Percentiles rank a stretch among this genome's conserved stretches.
These are phyloP conservation scores for Tetragnatha montana DNA, from an alignment of 2,888 invertebrate genomes.

Conservation along the genomic window DNA sequence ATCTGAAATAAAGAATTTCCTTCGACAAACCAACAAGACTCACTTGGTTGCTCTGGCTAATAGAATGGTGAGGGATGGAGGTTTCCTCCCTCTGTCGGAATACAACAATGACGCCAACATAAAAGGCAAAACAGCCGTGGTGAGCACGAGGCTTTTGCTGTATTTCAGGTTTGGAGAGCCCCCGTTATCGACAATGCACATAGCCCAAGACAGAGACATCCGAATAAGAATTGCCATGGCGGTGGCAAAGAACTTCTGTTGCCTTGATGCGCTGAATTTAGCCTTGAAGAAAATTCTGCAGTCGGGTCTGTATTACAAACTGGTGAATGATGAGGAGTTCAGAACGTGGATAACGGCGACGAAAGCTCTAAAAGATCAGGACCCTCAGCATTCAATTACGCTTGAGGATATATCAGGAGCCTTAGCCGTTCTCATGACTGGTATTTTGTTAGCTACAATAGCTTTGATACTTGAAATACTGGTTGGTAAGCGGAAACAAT, in stretches of 20 bases:
- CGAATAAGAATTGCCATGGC: not conserved
- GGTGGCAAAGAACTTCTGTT: not conserved
- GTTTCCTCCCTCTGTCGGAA: not conserved
- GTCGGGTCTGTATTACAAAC: not conserved
- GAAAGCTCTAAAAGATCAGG: not conserved
- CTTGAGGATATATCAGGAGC: constrained; percentile 12
- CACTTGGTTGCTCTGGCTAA: not conserved
- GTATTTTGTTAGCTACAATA: too few species aligned
- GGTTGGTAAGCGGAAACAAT: too few species aligned
- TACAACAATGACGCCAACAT: not conserved
- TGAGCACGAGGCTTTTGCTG: not conserved
- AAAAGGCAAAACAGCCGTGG: not conserved
- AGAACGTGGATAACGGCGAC: not conserved
- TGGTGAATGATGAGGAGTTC: not conserved
- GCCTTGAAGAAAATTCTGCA: not conserved
- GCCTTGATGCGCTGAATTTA: not conserved
- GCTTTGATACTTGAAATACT: too few species aligned
- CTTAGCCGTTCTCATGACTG: not conserved
- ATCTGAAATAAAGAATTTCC: not conserved
- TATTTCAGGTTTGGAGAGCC: not conserved
- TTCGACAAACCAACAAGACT: not conserved
- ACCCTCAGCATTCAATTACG: not conserved
- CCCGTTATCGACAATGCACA: not conserved
- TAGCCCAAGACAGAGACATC: not conserved
- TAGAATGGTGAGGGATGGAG: not conserved